Evolutionary conservation across 2,888 invertebrate genomes (phyloP).

Genomic region (Protula sp.): DNA sequence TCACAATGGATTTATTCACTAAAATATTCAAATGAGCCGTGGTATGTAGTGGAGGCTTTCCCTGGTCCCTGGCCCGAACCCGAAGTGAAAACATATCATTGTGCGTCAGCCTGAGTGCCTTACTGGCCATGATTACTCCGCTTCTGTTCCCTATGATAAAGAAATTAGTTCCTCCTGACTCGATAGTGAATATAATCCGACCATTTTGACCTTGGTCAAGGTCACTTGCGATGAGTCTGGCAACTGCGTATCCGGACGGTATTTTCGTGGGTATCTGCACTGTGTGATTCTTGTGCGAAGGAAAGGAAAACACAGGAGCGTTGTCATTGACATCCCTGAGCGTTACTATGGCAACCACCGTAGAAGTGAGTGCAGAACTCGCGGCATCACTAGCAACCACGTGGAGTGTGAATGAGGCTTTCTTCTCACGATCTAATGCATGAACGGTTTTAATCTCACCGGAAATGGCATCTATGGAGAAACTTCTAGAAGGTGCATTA

Average conservation of each 20-base stretch:
- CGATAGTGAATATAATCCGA: too few relatives aligned
- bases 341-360: neutral
- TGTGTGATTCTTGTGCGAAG: neutral
- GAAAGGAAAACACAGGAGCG: neutral
- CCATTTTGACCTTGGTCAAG: neutral
- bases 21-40: too few relatives aligned
- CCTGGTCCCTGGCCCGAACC: too few relatives aligned
- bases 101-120: too few relatives aligned
- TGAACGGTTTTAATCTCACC: neutral
- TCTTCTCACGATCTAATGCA: neutral
- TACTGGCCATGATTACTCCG: too few relatives aligned
- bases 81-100: too few relatives aligned
- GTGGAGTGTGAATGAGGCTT: neutral
- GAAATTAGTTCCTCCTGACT: too few relatives aligned
- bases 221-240: neutral
- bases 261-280: neutral
- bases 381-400: neutral
- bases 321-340: neutral
- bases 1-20: too few relatives aligned
- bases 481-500: neutral
- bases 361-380: neutral
- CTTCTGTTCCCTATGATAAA: too few relatives aligned
- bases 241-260: neutral
- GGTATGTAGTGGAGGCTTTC: too few relatives aligned
- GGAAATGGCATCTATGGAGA: neutral